Percentiles rank a stretch among this genome's conserved stretches.
Conservation (phyloP, 2,888 invertebrate species). For the Megastigmus dorsalis region DNA sequence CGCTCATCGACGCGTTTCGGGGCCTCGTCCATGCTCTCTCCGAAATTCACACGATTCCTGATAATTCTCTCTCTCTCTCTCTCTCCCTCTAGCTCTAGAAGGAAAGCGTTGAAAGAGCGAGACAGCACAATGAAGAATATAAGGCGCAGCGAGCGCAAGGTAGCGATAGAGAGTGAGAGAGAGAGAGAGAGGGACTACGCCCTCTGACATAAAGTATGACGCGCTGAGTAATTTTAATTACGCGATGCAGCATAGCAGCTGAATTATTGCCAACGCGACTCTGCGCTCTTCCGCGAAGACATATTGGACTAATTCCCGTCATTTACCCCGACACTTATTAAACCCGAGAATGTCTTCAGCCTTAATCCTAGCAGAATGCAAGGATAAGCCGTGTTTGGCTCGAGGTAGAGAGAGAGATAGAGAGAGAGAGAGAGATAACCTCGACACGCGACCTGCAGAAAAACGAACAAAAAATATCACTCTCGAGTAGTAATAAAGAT, state of each 20-base stretch:
- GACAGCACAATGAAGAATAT: too few relatives aligned
- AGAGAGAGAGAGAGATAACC: background rate
- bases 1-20: too few relatives aligned
- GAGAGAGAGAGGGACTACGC: background rate
- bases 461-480: constrained; percentile 16
- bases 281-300: constrained; percentile 58
- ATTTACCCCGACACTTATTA: constrained; percentile 71
- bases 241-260: constrained; percentile 64
- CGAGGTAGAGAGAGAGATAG: background rate
- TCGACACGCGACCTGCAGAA: too few relatives aligned
- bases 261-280: constrained; percentile 67
- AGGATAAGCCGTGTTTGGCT: constrained; percentile 38
- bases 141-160: too few relatives aligned
- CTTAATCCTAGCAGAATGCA: constrained; percentile 63
- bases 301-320: constrained; percentile 71
- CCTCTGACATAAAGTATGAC: constrained; percentile 63
- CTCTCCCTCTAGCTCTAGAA: too few relatives aligned
- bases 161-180: background rate
- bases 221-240: constrained; percentile 70
- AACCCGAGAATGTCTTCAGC: constrained; percentile 68
- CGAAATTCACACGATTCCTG: too few relatives aligned
- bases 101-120: too few relatives aligned
- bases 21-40: too few relatives aligned
- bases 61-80: too few relatives aligned
- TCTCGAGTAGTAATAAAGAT: constrained; percentile 7